Evolutionary conservation across 2,797 vertebrate species (phyloP).

Genomic region (Falco novaeseelandiae): DNA sequence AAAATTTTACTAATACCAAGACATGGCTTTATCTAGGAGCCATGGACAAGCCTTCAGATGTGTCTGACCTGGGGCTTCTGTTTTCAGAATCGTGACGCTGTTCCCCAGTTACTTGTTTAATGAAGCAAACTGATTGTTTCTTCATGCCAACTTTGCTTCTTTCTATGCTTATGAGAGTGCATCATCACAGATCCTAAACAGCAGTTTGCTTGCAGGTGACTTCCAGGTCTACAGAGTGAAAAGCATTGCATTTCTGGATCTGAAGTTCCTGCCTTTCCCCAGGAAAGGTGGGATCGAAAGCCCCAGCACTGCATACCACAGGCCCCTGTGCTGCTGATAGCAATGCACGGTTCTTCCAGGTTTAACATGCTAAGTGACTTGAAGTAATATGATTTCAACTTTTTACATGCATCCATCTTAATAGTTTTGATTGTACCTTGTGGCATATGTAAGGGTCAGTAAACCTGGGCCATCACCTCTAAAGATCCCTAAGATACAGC

Average conservation of each 20-base stretch:
- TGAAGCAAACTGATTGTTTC: background rate
- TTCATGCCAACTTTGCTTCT: background rate
- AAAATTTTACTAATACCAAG: background rate
- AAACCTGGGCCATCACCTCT: background rate
- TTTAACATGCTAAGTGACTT: background rate
- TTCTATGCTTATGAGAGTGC: background rate
- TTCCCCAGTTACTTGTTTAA: background rate
- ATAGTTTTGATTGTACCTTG: background rate
- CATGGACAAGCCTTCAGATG: background rate
- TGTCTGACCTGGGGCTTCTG: background rate
- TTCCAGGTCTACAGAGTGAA: background rate
- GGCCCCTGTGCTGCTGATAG: background rate
- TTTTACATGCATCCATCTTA: background rate
- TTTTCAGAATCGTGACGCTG: background rate
- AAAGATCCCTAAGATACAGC: background rate
- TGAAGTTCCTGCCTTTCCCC: background rate
- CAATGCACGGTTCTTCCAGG: background rate
- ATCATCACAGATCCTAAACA: background rate
- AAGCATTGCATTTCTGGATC: background rate
- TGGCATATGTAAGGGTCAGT: background rate
- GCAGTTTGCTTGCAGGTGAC: background rate
- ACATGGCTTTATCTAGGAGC: background rate
- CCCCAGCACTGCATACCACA: background rate
- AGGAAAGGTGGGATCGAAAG: background rate
- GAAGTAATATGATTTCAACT: background rate